Conservation (phyloP, 2,797 vertebrate species). For the Myoxocephalus aenaeus region DNA sequence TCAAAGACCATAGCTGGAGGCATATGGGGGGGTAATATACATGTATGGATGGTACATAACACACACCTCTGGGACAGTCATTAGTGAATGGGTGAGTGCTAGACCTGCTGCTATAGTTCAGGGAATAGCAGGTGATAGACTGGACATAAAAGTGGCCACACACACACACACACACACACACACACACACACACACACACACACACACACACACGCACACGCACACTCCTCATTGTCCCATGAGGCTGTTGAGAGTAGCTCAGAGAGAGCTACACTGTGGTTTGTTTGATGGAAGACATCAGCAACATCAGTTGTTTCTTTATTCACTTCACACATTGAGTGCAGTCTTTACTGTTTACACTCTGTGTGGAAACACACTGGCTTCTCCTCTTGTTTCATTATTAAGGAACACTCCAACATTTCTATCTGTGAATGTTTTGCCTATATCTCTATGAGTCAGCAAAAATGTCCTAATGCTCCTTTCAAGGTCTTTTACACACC, state of each 20-base stretch:
- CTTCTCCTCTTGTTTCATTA: background rate
- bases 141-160: slow-evolving; percentile 45
- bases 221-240: slow-evolving; percentile 12
- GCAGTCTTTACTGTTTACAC: background rate
- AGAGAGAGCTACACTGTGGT: slow-evolving; percentile 15
- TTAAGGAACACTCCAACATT: background rate
- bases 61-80: slow-evolving; percentile 25
- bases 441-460: background rate
- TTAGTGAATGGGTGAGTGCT: slow-evolving; percentile 52
- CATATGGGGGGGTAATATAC: slow-evolving; percentile 8
- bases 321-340: slow-evolving; percentile 23
- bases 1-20: slow-evolving; percentile 65
- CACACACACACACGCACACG: slow-evolving; percentile 20
- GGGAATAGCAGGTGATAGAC: slow-evolving; percentile 62
- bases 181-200: slow-evolving; percentile 16
- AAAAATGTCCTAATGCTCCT: too few species aligned
- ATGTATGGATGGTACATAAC: slow-evolving; percentile 14
- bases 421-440: background rate
- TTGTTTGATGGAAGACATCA: slow-evolving; percentile 29
- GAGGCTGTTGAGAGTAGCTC: slow-evolving; percentile 27
- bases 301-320: slow-evolving; percentile 18
- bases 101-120: slow-evolving; percentile 40
- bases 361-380: background rate
- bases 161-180: slow-evolving; percentile 10
- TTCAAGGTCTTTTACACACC: too few species aligned